Evolutionary conservation across 2,888 invertebrate genomes (phyloP), one percentile per base, ranked within the genome.

Genomic region (Priapulus caudatus): DNA sequence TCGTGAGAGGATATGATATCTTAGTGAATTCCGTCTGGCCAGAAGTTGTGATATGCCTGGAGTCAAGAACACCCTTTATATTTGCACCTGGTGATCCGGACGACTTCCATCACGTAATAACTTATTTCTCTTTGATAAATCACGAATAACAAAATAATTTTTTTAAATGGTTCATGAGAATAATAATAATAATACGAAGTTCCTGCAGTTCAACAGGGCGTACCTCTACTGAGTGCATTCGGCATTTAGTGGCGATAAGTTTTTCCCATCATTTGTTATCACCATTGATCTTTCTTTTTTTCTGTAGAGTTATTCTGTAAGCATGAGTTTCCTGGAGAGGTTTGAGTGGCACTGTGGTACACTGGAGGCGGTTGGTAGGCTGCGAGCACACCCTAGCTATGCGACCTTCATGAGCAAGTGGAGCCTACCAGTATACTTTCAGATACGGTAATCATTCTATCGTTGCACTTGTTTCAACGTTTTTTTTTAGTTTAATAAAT

Each of bases 351-450:
- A 79, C 59, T 83, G 83, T 64, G 72, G 74, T 24, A 75, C 72
- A 50, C 71, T 77, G 52, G 79, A 79, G 47, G 77, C 79, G 56
- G 74, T 78, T 1, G 74, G 77, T 55, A 65, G 78, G 20, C 76
- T 89, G 51, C 77, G 79, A 58, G 73, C 76, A 51, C 81, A 86
- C 64, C 70, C 78, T 1, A 81, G 84, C 58, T 89, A 85, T 65
- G 80, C 80, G 63, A 81, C 79, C 57, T 88, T 90, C 66, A 79
- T 87, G 60, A 81, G 81, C 58, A 81, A 86, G 61, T 95, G 92
- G 86, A 93, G 92, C 72, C 75, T 93, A 49, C 86, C 90, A 10
- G 91, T 95, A n/a, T 95, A 95, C 72, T 93, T 89, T 70, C 92
- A 93, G 74, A 86, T 90, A 60, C 79, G 78, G 77, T 76, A 59